These are phyloP conservation scores for Dendrocopos noguchii DNA, from an alignment of 2,113 vertebrate genomes.

Conservation along the genomic window DNA sequence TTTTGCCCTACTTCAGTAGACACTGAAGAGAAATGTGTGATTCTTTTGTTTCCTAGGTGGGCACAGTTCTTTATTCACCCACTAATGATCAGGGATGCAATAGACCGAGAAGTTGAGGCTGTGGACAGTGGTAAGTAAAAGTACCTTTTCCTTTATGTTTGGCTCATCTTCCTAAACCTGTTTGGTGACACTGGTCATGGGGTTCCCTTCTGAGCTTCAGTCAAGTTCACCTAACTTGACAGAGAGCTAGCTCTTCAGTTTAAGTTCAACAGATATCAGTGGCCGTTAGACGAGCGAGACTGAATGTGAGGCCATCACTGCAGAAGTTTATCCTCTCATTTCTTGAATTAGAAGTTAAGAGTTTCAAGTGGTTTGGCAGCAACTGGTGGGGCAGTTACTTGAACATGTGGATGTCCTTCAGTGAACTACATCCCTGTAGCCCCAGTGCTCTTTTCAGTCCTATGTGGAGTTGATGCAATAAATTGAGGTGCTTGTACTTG, in stretches of 20 bases:
- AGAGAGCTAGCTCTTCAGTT: background rate
- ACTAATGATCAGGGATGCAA: conserved; percentile 93
- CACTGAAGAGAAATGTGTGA: background rate
- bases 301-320: background rate
- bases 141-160: background rate
- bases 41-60: conserved; percentile 82
- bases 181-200: background rate
- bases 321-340: background rate
- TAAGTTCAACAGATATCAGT: background rate
- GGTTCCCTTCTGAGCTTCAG: background rate
- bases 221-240: background rate
- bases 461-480: background rate
- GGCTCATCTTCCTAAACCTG: background rate
- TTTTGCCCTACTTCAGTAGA: background rate
- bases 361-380: background rate
- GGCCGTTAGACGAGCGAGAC: background rate
- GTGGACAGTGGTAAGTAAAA: conserved; percentile 93
- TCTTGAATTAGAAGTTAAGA: background rate
- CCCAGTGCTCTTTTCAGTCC: background rate
- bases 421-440: background rate
- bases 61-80: conserved; percentile 97
- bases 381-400: background rate
- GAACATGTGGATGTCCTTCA: background rate
- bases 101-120: conserved; percentile 95
- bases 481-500: background rate